Conservation (phyloP, 2,797 vertebrate genomes). For the Harpagifer antarcticus region DNA sequence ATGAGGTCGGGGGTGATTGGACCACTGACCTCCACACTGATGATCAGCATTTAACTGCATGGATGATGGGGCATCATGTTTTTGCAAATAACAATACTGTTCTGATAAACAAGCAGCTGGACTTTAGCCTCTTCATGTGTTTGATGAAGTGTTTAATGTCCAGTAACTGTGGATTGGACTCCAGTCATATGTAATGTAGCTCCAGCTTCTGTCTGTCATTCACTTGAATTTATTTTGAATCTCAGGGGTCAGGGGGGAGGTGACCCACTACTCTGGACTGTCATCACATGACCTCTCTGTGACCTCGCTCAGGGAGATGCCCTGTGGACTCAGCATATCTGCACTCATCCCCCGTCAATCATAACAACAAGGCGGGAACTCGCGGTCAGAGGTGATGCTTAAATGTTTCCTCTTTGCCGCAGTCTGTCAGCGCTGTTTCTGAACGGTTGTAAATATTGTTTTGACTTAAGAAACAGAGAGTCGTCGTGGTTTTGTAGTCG, state of each 20-base stretch:
- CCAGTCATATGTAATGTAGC: constrained; percentile 28
- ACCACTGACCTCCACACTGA: constrained; percentile 60
- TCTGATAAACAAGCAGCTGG: constrained; percentile 25
- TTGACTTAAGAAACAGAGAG: constrained; percentile 37
- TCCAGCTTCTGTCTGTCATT: constrained; percentile 50
- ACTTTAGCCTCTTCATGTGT: constrained; percentile 31
- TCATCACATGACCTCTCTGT: constrained; percentile 69
- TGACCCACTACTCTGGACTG: constrained; percentile 68
- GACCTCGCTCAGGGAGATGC: constrained; percentile 58
- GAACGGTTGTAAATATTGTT: constrained; percentile 58
- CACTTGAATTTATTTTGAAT: constrained; percentile 34
- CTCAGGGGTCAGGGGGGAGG: constrained; percentile 52
- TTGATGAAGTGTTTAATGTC: constrained; percentile 60
- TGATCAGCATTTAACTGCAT: constrained; percentile 45
- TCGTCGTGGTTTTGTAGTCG: neutral
- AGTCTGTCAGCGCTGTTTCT: constrained; percentile 53
- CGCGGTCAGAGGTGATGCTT: constrained; percentile 65
- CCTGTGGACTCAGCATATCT: constrained; percentile 75
- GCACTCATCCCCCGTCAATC: constrained; percentile 69
- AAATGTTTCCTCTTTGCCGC: constrained; percentile 53
- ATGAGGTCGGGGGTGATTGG: constrained; percentile 60
- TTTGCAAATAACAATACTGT: constrained; percentile 37
- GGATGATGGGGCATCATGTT: constrained; percentile 44
- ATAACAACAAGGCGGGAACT: constrained; percentile 38
- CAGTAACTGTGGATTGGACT: constrained; percentile 37